Conservation (phyloP, 1,140 invertebrate species). For the Sarcophaga bullata region DNA sequence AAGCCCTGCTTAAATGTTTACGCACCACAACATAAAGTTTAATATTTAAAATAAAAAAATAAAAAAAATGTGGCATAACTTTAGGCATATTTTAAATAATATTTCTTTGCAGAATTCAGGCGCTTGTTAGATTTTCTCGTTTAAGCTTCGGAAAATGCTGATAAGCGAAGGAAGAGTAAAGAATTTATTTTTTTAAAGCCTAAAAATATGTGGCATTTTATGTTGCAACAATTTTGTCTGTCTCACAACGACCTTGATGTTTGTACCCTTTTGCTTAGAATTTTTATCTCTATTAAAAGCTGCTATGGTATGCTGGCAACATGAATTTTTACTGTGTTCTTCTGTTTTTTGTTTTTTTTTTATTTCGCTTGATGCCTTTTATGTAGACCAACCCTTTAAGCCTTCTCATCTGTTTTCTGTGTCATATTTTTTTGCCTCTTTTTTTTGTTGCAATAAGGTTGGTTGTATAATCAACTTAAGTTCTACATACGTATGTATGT, state of each 20-base stretch:
- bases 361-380: too few species aligned
- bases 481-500: not conserved
- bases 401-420: not conserved
- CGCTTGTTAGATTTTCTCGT: not conserved
- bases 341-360: not conserved
- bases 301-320: not conserved
- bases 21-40: not conserved
- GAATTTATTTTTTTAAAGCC: not conserved
- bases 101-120: not conserved
- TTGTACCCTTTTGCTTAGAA: not conserved
- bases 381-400: too few species aligned
- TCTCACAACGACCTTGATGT: constrained; percentile 1
- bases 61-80: constrained; percentile 7
- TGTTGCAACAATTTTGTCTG: not conserved
- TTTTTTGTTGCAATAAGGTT: not conserved
- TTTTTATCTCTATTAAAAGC: not conserved
- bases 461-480: constrained; percentile 17
- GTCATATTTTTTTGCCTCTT: not conserved
- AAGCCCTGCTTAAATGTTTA: not conserved
- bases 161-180: too few species aligned
- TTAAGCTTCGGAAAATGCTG: not conserved
- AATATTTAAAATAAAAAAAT: not conserved
- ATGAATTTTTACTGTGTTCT: not conserved
- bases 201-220: constrained; percentile 19
- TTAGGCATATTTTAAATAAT: not conserved